phyloP scores from a whole-genome alignment of 53 echinoderm and acorn worm species.

The Henricia sp. region DNA sequence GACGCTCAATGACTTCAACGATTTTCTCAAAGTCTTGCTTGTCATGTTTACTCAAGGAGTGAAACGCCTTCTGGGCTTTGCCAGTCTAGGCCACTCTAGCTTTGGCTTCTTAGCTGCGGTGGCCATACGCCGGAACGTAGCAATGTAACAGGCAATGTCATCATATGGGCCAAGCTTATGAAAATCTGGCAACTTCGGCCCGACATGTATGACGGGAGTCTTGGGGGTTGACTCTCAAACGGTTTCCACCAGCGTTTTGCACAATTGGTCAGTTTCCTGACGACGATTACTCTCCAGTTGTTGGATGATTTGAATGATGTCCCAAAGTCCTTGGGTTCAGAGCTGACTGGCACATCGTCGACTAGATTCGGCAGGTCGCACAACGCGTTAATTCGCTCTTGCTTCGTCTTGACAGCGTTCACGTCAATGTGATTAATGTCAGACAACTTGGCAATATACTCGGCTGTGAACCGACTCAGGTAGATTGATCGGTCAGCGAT shows the following conservation, averaged over 20 bases:
- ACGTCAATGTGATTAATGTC: conserved; percentile 7
- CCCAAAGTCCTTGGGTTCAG: background rate
- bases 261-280: background rate
- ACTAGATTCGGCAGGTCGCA: background rate
- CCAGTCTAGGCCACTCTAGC: background rate
- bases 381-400: background rate
- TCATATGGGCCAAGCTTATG: background rate
- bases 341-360: background rate
- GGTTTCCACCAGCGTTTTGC: conserved; percentile 1
- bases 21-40: background rate
- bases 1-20: background rate
- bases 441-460: conserved; percentile 1
- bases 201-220: conserved; percentile 1
- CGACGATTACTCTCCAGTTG: background rate
- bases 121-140: background rate
- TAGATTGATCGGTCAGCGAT: background rate
- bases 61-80: background rate
- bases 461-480: background rate
- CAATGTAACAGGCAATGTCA: background rate
- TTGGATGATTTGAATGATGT: background rate
- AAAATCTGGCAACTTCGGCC: conserved; percentile 9
- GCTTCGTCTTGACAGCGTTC: background rate
- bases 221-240: background rate
- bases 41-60: background rate
- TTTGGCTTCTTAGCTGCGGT: background rate